Percentiles rank a stretch among this genome's conserved stretches.
phyloP scores from a whole-genome alignment of 2,797 vertebrate genomes.

The Podargus strigoides region DNA sequence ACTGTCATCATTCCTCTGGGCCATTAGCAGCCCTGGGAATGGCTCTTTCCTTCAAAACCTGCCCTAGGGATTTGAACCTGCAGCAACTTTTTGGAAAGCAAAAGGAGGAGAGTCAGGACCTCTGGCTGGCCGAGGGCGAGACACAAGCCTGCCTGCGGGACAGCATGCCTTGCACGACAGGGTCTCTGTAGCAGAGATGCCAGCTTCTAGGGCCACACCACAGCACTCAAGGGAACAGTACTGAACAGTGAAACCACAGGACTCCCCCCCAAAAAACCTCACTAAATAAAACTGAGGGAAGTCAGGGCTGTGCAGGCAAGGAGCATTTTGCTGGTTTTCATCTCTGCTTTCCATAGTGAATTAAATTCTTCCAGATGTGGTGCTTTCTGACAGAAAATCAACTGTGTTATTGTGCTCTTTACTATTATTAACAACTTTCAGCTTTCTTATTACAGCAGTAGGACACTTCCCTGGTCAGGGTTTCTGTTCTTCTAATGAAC shows the following conservation, averaged over 20 bases:
- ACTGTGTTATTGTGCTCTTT: neutral
- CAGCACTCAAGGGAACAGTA: neutral
- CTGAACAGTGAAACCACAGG: neutral
- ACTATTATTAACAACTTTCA: slow-evolving; percentile 19
- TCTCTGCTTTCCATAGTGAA: neutral
- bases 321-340: neutral
- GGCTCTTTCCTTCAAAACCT: neutral
- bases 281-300: neutral
- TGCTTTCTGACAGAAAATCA: neutral
- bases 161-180: accelerated
- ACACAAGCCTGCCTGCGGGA: neutral
- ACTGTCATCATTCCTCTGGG: neutral
- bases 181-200: neutral
- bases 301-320: neutral
- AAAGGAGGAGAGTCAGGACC: neutral
- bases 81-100: neutral
- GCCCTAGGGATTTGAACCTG: neutral
- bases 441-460: slow-evolving; percentile 26
- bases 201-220: neutral
- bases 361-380: neutral
- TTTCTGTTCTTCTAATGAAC: neutral
- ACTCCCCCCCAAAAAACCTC: accelerated
- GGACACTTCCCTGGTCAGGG: neutral
- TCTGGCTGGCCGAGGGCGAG: neutral
- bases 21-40: accelerated